Base-by-base conservation (phyloP, 2,113 vertebrate genomes). In the Phyllostomus hastatus region DNA sequence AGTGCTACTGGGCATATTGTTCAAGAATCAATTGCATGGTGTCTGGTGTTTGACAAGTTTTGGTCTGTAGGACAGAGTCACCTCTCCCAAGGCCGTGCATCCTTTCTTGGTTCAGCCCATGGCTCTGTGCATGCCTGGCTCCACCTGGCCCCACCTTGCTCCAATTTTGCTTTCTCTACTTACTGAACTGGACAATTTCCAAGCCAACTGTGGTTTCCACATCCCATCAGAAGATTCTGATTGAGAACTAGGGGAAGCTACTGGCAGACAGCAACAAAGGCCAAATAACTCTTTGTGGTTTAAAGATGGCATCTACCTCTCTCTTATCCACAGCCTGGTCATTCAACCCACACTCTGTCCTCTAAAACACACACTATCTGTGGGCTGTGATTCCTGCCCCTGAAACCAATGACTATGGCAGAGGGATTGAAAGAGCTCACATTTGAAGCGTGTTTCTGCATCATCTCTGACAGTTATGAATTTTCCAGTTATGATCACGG, bases 241-340 rank as follows among this genome's bases (percentile, higher is more conserved):
- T 50, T 70, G 50, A 84, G 66, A 91, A 43, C 31, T 90, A 35
- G n/a, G 19, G 48, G 31, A 17, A 48, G 50, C 41, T 38, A 28
- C 24, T 75, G 50, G 15, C 67, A 50, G 59, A 86, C 31, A 79
- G 7, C 12, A 33, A 31, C 14, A 3, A 41, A 75, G 57, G 5
- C 10, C 9, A 35, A 1, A 48, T n/a, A 4, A 7, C 28, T 12
- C 4, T 7, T 0, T 28, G 8, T 48, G 3, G 1, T 59, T 66
- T 64, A 19, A 66, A 88, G 52, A 70, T 10, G 10, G 2, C 6
- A 14, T 35, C 16, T 46, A 12, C 6, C 2, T 19, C 31, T n/a
- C 26, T 75, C 3, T 31, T 72, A 8, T 50, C 2, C 28, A 81
- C n/a, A 43, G 22, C 15, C 54, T 83, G 35, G 26, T 43, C 12